Percentiles rank a stretch among this genome's conserved stretches.
phyloP scores from a whole-genome alignment of 2,797 vertebrate species.

The Lithobates sylvaticus region DNA sequence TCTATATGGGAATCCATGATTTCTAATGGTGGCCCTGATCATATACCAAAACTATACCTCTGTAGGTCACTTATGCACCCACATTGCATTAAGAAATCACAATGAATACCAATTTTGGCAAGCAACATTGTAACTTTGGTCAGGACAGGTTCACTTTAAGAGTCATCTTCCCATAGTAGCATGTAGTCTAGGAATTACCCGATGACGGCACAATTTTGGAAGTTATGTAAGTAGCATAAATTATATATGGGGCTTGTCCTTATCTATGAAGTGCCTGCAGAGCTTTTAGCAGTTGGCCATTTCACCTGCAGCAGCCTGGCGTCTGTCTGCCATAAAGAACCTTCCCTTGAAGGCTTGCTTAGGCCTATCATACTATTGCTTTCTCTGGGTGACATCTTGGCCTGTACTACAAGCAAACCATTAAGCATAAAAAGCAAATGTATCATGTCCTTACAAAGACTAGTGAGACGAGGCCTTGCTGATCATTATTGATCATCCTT shows the following conservation, averaged over 20 bases:
- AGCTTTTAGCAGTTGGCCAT: constrained; percentile 49
- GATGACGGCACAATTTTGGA: neutral
- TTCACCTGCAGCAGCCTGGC: constrained; percentile 49
- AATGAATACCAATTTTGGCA: too few species aligned
- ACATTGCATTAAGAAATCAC: too few species aligned
- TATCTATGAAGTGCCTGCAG: constrained; percentile 20
- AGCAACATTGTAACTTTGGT: too few species aligned
- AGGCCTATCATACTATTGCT: neutral
- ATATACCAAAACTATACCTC: too few species aligned
- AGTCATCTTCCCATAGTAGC: too few species aligned
- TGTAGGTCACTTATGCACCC: too few species aligned
- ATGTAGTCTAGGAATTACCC: constrained; percentile 12
- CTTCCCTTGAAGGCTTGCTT: neutral
- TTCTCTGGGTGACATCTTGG: constrained; percentile 29
- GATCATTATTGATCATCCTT: constrained; percentile 54
- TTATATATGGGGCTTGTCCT: constrained; percentile 33
- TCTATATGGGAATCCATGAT: too few species aligned
- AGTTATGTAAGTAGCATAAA: constrained; percentile 17
- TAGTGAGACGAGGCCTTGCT: constrained; percentile 12
- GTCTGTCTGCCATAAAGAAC: constrained; percentile 6
- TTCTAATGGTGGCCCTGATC: too few species aligned
- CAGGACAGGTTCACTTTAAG: too few species aligned
- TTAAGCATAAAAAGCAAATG: constrained; percentile 54
- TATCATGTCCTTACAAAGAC: constrained; percentile 27
- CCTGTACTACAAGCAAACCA: constrained; percentile 38